These are phyloP conservation scores for Neogale vison DNA, from an alignment of 2,113 vertebrate genomes.

Conservation along the genomic window DNA sequence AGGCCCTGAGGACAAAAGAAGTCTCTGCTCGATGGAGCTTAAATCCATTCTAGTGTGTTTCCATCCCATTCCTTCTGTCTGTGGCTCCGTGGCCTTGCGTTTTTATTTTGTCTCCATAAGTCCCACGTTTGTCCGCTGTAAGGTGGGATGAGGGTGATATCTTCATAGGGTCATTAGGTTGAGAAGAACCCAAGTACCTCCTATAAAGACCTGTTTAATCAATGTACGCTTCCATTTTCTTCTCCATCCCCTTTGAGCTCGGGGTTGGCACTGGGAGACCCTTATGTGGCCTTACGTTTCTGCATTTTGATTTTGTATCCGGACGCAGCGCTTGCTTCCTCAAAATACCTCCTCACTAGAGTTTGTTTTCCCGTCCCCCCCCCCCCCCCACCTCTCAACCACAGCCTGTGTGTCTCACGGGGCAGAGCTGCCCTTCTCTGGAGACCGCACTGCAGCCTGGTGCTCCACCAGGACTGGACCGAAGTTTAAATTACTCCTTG, in stretches of 20 bases:
- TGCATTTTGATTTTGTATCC: not conserved
- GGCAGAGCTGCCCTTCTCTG: not conserved
- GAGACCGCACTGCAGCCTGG: not conserved
- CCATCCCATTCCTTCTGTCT: not conserved
- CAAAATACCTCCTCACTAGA: not conserved
- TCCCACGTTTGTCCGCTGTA: not conserved
- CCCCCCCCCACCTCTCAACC: not conserved
- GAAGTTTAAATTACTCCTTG: not conserved
- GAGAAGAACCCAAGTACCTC: not conserved
- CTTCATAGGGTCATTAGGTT: not conserved
- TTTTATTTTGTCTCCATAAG: not conserved
- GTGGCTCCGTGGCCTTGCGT: not conserved
- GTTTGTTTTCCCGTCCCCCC: not conserved
- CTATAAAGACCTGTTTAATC: not conserved
- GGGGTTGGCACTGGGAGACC: not conserved
- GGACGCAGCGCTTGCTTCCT: not conserved
- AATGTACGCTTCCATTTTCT: not conserved
- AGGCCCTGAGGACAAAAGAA: not conserved
- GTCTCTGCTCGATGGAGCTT: not conserved
- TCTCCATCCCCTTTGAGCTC: not conserved
- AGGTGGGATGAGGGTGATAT: not conserved
- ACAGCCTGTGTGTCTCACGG: not conserved
- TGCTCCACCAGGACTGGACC: not conserved
- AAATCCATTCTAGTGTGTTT: not conserved
- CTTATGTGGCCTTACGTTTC: not conserved